A percentile compares a stretch with the other conserved stretches of the same genome.
Conservation (phyloP, 2,797 vertebrate genomes). For the Holocentrus rufus region DNA sequence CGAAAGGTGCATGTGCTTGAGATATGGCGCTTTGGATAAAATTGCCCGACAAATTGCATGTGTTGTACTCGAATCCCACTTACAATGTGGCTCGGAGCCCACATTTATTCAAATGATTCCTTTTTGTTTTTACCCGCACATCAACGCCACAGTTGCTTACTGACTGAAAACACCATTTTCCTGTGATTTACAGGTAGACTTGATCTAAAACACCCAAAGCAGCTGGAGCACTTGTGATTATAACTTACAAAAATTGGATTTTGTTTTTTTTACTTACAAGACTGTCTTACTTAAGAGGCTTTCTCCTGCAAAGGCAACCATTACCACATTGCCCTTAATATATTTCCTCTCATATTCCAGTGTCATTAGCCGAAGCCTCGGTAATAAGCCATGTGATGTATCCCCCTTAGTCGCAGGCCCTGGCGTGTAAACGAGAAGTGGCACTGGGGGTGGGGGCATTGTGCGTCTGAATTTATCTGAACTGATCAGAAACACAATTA, state of each 20-base stretch:
- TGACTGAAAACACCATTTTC: conserved; percentile 35
- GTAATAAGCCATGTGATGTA: conserved; percentile 74
- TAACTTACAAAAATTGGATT: conserved; percentile 5
- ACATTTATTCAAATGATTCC: conserved; percentile 32
- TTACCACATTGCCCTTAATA: conserved; percentile 63
- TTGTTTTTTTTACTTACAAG: conserved; percentile 15
- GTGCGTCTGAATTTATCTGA: conserved; percentile 75
- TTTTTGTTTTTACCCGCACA: conserved; percentile 25
- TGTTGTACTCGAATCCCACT: conserved; percentile 21
- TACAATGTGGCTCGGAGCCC: conserved; percentile 21
- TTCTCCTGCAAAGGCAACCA: conserved; percentile 53
- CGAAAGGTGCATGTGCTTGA: conserved; percentile 32
- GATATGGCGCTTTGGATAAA: conserved; percentile 36
- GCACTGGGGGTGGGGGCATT: conserved; percentile 56
- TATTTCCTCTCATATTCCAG: conserved; percentile 70
- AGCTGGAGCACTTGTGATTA: conserved; percentile 51
- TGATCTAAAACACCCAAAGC: conserved; percentile 47
- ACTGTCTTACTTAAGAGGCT: conserved; percentile 49
- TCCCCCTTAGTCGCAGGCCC: conserved; percentile 53
- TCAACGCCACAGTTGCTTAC: conserved; percentile 4
- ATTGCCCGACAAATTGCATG: conserved; percentile 24
- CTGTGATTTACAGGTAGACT: conserved; percentile 45
- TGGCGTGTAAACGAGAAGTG: conserved; percentile 69
- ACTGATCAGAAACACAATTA: conserved; percentile 84
- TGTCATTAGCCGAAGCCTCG: conserved; percentile 71